These are phyloP conservation scores for Danio choprae DNA, from an alignment of 2,797 vertebrate genomes.

Conservation along the genomic window DNA sequence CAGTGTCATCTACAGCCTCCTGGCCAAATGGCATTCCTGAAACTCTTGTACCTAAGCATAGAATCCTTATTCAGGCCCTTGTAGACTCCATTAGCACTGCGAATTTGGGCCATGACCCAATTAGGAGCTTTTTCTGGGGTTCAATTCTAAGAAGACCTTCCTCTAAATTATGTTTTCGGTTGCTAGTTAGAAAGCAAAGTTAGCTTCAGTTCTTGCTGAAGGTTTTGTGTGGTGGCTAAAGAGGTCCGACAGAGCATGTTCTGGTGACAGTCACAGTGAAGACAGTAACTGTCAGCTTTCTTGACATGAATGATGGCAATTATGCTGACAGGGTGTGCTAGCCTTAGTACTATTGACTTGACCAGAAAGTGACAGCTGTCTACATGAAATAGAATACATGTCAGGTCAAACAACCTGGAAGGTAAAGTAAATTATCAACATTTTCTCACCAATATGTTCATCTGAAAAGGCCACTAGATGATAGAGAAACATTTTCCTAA, in stretches of 20 bases:
- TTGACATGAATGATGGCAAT: conserved; percentile 38
- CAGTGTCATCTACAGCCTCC: conserved; percentile 47
- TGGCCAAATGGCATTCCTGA: conserved; percentile 48
- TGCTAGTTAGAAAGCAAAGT: not conserved
- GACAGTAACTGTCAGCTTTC: conserved; percentile 35
- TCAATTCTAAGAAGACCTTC: not conserved
- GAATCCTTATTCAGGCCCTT: conserved; percentile 8
- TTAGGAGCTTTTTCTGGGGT: conserved; percentile 1
- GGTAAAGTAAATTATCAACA: conserved; percentile 29
- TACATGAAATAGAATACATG: conserved; percentile 20
- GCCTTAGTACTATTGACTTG: conserved; percentile 29
- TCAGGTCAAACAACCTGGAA: conserved; percentile 18
- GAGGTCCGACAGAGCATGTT: not conserved
- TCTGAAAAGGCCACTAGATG: not conserved
- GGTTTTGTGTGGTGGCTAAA: not conserved
- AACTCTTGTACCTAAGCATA: conserved; percentile 28
- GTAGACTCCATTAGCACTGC: conserved; percentile 1
- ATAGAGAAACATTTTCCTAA: not conserved
- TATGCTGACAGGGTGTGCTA: conserved; percentile 37
- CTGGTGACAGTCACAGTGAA: conserved; percentile 17
- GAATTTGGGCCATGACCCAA: conserved; percentile 29
- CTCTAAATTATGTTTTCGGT: not conserved
- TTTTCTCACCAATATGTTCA: conserved; percentile 10
- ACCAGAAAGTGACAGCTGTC: conserved; percentile 49
- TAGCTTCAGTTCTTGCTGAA: not conserved